Percentiles rank a stretch among this genome's conserved stretches.
Conservation (phyloP, 2,888 invertebrate species). For the Trimorus sp. region DNA sequence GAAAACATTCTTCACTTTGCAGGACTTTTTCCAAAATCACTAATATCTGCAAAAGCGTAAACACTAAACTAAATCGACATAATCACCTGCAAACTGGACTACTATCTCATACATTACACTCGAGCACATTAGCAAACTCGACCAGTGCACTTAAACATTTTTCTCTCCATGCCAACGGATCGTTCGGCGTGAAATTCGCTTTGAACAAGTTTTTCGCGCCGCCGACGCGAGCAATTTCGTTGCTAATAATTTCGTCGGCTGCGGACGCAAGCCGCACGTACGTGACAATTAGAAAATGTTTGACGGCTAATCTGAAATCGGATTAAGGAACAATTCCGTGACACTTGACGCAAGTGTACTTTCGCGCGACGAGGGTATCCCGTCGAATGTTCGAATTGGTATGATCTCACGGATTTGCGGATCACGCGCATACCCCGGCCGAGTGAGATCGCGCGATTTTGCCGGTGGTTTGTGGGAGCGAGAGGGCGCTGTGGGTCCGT, state of each 20-base stretch:
- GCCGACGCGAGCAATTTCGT: slow-evolving; percentile 1
- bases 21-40: too few relatives aligned
- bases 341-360: slow-evolving; percentile 72
- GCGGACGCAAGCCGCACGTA: slow-evolving; percentile 33
- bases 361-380: slow-evolving; percentile 63
- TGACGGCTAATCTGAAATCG: slow-evolving; percentile 66
- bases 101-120: too few relatives aligned
- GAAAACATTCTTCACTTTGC: too few relatives aligned
- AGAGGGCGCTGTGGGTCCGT: slow-evolving; percentile 75
- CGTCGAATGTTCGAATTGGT: slow-evolving; percentile 64
- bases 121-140: too few relatives aligned
- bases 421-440: slow-evolving; percentile 53
- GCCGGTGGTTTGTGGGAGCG: slow-evolving; percentile 62
- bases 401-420: slow-evolving; percentile 68
- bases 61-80: too few relatives aligned
- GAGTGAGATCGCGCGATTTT: slow-evolving; percentile 50
- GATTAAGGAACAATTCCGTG: slow-evolving; percentile 70
- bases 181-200: slow-evolving; percentile 15
- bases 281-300: slow-evolving; percentile 67
- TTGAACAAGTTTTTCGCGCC: slow-evolving; percentile 41
- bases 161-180: too few relatives aligned
- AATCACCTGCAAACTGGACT: too few relatives aligned
- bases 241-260: slow-evolving; percentile 10
- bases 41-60: too few relatives aligned
- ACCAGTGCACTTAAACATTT: too few relatives aligned